Evolutionary conservation across 2,888 invertebrate species (phyloP), one percentile per base, ranked within the genome.

Genomic region (Slavum lentiscoides): DNA sequence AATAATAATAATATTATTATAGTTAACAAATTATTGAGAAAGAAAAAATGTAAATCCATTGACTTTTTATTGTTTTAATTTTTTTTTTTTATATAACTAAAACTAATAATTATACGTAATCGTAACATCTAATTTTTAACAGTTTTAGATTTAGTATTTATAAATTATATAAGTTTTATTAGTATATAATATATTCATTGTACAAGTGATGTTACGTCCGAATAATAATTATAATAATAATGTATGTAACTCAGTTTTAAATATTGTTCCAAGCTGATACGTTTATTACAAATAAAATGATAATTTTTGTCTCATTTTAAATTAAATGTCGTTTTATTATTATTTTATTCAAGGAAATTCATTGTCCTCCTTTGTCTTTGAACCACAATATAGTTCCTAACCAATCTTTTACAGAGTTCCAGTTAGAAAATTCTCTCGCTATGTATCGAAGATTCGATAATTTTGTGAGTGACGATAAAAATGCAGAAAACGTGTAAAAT

Each of bases 281-380:
- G n/a, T 75, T 75, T 67, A 75, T 58, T 59, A 58, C 39, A 75
- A 75, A 72, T 75, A 75, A 67, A 75, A 75, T 67, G 58, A 75
- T 75, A 43, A 66, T 39, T 75, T 67, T 75, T 58, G 74, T 75
- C 67, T 75, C 55, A 67, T 75, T 75, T 75, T 67, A 59, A 75
- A 67, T 53, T 53, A 64, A 37, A 53, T 55, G 1, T 66, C 5
- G 55, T 55, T 55, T 19, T 55, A 55, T 55, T 55, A 55, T 55
- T 19, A 17, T 19, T 19, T 53, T 53, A 43, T 49, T 49, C 13
- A 49, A 49, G 13, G 8, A 49, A 11, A 49, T 15, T 9, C 15
- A 49, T 9, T 43, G 13, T 49, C 15, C 3, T 49, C 15, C 3
- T 1, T 49, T 49, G 49, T 49, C 11, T 13, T 15, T 13, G 11